These are phyloP conservation scores for Rhopalosiphum padi DNA, from an alignment of 1,140 invertebrate species.

Conservation along the genomic window DNA sequence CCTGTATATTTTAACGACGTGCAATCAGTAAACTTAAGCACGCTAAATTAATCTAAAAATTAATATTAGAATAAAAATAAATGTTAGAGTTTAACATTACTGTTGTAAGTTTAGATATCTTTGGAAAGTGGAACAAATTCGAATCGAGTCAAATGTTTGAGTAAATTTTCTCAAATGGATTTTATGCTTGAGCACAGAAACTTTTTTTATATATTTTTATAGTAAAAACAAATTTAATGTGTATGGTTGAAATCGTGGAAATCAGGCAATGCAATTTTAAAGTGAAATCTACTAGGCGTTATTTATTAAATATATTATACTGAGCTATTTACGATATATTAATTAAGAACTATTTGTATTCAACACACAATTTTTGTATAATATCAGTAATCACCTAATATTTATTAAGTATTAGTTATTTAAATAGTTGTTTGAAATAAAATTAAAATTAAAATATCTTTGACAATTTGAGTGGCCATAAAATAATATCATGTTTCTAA, in stretches of 20 bases:
- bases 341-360: no score
- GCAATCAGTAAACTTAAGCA: not conserved
- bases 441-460: no score
- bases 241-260: not conserved
- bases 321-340: no score
- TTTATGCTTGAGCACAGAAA: not conserved
- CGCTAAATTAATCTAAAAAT: not conserved
- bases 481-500: no score
- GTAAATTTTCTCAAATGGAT: not conserved
- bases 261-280: not conserved
- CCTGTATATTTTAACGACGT: not conserved
- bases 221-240: not conserved
- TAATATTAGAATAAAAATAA: not conserved
- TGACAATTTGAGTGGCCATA: no score
- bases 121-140: not conserved
- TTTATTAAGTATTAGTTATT: no score
- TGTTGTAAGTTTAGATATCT: not conserved
- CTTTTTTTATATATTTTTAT: not conserved
- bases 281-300: not conserved
- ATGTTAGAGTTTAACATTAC: not conserved
- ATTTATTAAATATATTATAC: no score
- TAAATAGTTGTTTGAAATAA: no score
- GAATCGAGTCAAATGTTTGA: not conserved
- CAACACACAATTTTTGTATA: not conserved
- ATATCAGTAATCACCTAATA: no score